Percentiles rank a stretch among this genome's conserved stretches.
Conservation (phyloP, 2,888 invertebrate species). For the Mamestra brassicae region DNA sequence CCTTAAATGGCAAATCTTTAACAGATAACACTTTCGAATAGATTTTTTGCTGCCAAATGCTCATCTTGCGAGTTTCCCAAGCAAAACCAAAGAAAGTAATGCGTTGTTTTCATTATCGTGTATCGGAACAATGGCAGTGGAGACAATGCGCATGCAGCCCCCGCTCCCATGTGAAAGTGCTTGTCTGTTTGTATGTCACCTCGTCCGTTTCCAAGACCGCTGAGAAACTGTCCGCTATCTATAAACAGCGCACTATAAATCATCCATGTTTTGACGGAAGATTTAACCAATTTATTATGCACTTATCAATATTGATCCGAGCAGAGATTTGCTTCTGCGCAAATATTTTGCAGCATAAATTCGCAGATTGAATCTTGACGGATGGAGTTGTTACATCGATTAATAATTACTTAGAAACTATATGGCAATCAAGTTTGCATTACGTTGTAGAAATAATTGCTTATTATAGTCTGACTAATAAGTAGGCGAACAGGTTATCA, state of each 20-base stretch:
- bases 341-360: slow-evolving; percentile 29
- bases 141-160: slow-evolving; percentile 69
- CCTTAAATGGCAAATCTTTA: slow-evolving; percentile 33
- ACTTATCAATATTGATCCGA: slow-evolving; percentile 53
- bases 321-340: slow-evolving; percentile 42
- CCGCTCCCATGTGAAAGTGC: slow-evolving; percentile 82
- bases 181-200: slow-evolving; percentile 71
- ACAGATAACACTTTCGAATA: slow-evolving; percentile 52
- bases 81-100: slow-evolving; percentile 75
- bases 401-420: slow-evolving; percentile 42
- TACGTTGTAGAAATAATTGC: slow-evolving; percentile 21
- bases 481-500: neutral
- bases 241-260: slow-evolving; percentile 56
- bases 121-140: slow-evolving; percentile 66
- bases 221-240: slow-evolving; percentile 60
- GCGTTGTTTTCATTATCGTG: slow-evolving; percentile 71
- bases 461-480: neutral
- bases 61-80: slow-evolving; percentile 70
- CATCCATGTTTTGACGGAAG: slow-evolving; percentile 47
- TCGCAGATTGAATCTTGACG: slow-evolving; percentile 49
- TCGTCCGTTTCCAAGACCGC: slow-evolving; percentile 63
- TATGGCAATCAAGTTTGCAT: slow-evolving; percentile 14
- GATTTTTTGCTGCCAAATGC: slow-evolving; percentile 60
- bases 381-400: slow-evolving; percentile 30
- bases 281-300: slow-evolving; percentile 36